These are phyloP conservation scores for Scaptomyza tumidula DNA, from an alignment of 2,888 invertebrate species.

Conservation along the genomic window DNA sequence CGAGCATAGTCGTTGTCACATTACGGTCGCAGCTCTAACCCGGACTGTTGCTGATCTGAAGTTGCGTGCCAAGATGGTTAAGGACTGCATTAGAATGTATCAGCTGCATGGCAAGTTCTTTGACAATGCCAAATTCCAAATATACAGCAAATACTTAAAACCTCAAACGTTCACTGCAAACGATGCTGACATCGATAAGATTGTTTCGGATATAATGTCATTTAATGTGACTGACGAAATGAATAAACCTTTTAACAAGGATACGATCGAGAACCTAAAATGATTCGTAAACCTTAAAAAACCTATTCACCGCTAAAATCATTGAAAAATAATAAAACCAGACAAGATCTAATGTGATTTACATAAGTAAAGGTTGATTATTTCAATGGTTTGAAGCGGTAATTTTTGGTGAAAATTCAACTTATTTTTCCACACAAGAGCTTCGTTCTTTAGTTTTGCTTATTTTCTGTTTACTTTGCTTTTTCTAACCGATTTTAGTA, in stretches of 20 bases:
- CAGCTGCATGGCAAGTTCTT: conserved; percentile 48
- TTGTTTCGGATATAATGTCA: conserved; percentile 37
- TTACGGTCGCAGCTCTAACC: conserved; percentile 56
- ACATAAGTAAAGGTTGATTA: too few relatives aligned
- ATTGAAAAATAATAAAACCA: background rate
- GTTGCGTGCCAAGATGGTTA: conserved; percentile 38
- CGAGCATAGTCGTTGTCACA: conserved; percentile 60
- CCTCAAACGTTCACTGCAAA: background rate
- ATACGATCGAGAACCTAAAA: background rate
- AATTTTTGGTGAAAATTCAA: too few relatives aligned
- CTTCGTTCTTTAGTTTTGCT: too few relatives aligned
- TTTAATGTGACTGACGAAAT: background rate
- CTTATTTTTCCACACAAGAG: background rate
- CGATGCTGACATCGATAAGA: conserved; percentile 21
- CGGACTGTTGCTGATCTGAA: conserved; percentile 47
- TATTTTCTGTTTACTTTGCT: background rate
- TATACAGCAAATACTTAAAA: conserved; percentile 31
- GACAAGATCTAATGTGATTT: too few relatives aligned
- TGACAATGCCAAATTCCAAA: conserved; percentile 37
- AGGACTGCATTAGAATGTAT: conserved; percentile 59
- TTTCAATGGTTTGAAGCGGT: background rate
- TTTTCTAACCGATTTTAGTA: background rate
- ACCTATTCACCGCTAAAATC: conserved; percentile 21
- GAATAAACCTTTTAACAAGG: background rate
- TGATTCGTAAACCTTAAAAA: too few relatives aligned